phyloP scores from a whole-genome alignment of 1,140 invertebrate genomes.

The Heliconius himera region DNA sequence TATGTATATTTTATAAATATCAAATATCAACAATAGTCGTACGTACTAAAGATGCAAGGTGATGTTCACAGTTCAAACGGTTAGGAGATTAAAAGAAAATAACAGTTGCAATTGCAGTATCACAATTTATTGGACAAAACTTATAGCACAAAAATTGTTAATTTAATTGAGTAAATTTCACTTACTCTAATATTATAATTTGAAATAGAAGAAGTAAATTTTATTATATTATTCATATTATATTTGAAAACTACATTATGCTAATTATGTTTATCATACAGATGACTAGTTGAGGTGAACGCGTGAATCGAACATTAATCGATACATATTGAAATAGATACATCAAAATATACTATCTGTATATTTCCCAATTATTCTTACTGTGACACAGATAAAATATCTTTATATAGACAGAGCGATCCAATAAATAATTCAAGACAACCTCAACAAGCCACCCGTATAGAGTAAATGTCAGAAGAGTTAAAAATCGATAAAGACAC shows the following conservation, averaged over 20 bases:
- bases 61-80: not conserved
- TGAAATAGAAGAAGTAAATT: constrained; percentile 21
- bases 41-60: not conserved
- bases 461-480: constrained; percentile 13
- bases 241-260: constrained; percentile 22
- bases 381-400: not conserved
- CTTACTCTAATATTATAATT: constrained; percentile 18
- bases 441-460: constrained; percentile 6
- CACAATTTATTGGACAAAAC: constrained; percentile 76
- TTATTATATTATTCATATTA: constrained; percentile 12
- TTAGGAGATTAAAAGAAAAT: not conserved
- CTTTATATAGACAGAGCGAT: not conserved
- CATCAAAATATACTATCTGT: not conserved
- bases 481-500: constrained; percentile 40
- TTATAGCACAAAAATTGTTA: constrained; percentile 39
- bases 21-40: no score
- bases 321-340: not conserved
- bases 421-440: constrained; percentile 9
- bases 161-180: constrained; percentile 26
- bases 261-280: constrained; percentile 13
- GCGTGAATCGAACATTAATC: not conserved
- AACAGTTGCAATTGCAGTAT: constrained; percentile 49
- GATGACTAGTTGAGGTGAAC: constrained; percentile 11
- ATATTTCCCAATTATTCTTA: not conserved
- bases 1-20: no score